These are phyloP conservation scores for Tipula lateralis DNA, from an alignment of 2,888 invertebrate species.

Conservation along the genomic window DNA sequence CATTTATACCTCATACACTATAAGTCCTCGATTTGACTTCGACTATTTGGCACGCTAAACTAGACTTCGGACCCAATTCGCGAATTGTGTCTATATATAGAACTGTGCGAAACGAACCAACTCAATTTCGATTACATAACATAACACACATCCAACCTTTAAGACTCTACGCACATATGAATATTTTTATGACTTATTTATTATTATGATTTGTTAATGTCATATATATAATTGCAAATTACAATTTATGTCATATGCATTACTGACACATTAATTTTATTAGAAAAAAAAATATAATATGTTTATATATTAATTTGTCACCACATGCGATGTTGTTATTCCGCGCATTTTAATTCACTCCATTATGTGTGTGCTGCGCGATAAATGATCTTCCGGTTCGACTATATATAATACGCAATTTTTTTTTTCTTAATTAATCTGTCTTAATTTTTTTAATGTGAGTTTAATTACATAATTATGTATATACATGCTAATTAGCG, in stretches of 20 bases:
- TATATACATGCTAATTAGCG: not conserved
- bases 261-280: conserved; percentile 5
- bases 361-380: not conserved
- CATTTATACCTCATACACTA: too few relatives aligned
- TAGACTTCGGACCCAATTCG: too few relatives aligned
- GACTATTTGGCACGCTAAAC: too few relatives aligned
- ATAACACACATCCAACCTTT: not conserved
- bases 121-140: too few relatives aligned
- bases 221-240: not conserved
- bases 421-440: not conserved
- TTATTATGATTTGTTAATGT: not conserved
- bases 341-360: not conserved
- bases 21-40: too few relatives aligned
- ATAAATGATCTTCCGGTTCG: not conserved
- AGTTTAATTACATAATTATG: not conserved
- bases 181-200: not conserved
- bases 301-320: conserved; percentile 2
- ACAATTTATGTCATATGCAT: not conserved
- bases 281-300: not conserved
- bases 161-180: not conserved
- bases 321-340: not conserved
- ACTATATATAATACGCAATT: not conserved
- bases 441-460: not conserved
- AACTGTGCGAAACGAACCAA: too few relatives aligned
- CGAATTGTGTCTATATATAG: too few relatives aligned